These are phyloP conservation scores for human (Homo sapiens) DNA, from an alignment of 2,113 vertebrate species.

Conservation along the genomic window GRCh38 chr2:22039501-22040000, in stretches of 20 bases:
- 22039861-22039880: neutral
- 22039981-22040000: neutral
- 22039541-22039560: neutral
- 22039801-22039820: neutral
- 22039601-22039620: neutral
- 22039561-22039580: neutral
- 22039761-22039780: neutral
- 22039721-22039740: neutral
- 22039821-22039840: neutral
- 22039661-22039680: neutral
- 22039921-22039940: neutral
- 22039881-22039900: neutral
- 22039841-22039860: neutral
- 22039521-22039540: neutral
- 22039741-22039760: neutral
- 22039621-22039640: neutral
- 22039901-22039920: neutral
- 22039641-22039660: neutral
- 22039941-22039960: neutral
- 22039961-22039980: neutral
- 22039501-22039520: neutral
- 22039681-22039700: neutral
- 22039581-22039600: neutral
- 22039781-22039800: neutral
- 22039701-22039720: neutral